phyloP scores from a whole-genome alignment of 1,140 invertebrate genomes.

The Zaprionus ornatus region DNA sequence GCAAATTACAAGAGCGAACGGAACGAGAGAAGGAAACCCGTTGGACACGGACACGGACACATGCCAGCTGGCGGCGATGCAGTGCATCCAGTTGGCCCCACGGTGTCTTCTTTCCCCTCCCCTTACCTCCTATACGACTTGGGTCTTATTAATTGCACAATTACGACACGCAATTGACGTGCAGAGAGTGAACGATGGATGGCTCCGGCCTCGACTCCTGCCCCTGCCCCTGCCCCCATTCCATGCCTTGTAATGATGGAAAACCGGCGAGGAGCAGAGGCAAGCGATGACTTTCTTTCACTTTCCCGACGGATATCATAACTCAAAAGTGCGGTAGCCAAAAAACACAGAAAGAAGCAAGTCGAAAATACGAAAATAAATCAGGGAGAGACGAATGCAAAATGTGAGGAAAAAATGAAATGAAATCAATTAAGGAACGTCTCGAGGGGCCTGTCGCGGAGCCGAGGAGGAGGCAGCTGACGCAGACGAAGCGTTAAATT shows the following conservation, averaged over 20 bases:
- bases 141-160: conserved; percentile 78
- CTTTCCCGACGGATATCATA: conserved; percentile 77
- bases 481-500: conserved; percentile 68
- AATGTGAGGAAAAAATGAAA: conserved; percentile 51
- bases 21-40: conserved; percentile 55
- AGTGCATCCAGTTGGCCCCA: conserved; percentile 16
- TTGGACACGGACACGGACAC: conserved; percentile 40
- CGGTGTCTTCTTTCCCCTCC: not conserved
- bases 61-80: conserved; percentile 42
- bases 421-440: conserved; percentile 67
- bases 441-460: conserved; percentile 5
- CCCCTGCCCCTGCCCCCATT: not conserved
- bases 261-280: conserved; percentile 41
- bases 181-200: conserved; percentile 67
- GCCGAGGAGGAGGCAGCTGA: not conserved
- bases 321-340: conserved; percentile 59
- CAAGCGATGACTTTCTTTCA: conserved; percentile 76
- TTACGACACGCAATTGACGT: conserved; percentile 79
- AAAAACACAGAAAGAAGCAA: conserved; percentile 7
- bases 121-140: not conserved
- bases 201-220: not conserved
- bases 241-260: conserved; percentile 52
- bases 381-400: conserved; percentile 44
- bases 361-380: conserved; percentile 44
- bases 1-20: conserved; percentile 52